Base-by-base conservation (phyloP, 2,888 invertebrate genomes). In the Brachynemurus nebulosus region DNA sequence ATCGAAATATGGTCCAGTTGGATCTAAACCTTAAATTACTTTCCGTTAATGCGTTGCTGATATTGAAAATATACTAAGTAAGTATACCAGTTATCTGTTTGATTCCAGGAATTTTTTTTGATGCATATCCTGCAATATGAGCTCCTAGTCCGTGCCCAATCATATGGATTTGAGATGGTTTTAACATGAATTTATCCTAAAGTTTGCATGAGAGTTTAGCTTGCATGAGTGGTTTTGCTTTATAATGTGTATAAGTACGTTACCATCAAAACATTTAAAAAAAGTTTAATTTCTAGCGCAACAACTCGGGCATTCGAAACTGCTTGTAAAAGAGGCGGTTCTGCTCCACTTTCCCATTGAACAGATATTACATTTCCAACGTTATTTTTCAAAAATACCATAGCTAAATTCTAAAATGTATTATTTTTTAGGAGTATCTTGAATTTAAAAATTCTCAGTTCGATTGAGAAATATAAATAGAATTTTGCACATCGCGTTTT, bases 221-320 rank as follows among this genome's bases (percentile, higher is more conserved):
- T 19, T 44, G 8, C 7, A 20, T 44, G 9, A n/a, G 17, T 14
- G 8, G 9, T 19, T 33, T 45, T 34, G 5, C 39, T 37, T 7
- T 44, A 45, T 47, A 51, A n/a, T n/a, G n/a, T 46, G 39, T 37
- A 43, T 37, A 2, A 33, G 33, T 23, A 25, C 46, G 50, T 54
- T 53, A 67, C 67, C 55, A 59, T 55, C 30, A 71, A 52, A 39
- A 60, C 51, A 33, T 61, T 58, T 3, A 73, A 55, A 39, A 72
- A 57, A 16, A 56, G 49, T 4, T 64, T 63, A 4, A 68, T 55
- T 54, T 72, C 69, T 16, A 69, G 60, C 2, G 70, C 72, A 2
- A 75, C 71, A n/a, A 74, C 57, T 45, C 74, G 58, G 1, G 71
- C 68, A 55, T 76, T 76, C 9, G 73, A 67, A 11, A 71, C 68